Percentiles rank a stretch among this genome's conserved stretches.
phyloP scores from a whole-genome alignment of 2,888 invertebrate species.

The Frankliniella fusca region DNA sequence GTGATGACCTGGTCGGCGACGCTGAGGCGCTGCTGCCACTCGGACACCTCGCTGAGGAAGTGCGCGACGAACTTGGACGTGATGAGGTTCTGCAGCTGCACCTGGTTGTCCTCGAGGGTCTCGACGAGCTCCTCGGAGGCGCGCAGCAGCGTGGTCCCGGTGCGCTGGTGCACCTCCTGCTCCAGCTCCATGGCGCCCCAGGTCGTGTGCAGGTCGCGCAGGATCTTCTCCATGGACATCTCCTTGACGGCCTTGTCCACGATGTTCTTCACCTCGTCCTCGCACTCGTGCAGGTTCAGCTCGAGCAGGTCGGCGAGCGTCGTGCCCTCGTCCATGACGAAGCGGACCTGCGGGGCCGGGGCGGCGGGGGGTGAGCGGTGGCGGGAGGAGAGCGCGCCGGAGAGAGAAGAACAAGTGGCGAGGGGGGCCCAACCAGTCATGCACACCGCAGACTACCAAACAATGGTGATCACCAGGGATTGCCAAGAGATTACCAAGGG shows the following conservation, averaged over 20 bases:
- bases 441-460: no score
- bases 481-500: no score
- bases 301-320: constrained; percentile 87
- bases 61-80: constrained; percentile 96
- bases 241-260: constrained; percentile 98
- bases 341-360: constrained; percentile 64
- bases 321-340: constrained; percentile 89
- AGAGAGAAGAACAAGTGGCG: neutral
- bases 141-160: constrained; percentile 77
- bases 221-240: constrained; percentile 95
- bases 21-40: constrained; percentile 88
- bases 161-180: constrained; percentile 81
- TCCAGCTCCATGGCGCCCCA: constrained; percentile 94
- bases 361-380: neutral
- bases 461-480: no score
- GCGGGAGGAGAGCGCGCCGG: neutral
- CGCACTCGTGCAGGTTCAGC: constrained; percentile 90
- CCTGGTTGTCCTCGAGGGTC: constrained; percentile 96
- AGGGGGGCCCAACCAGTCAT: no score
- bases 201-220: constrained; percentile 82
- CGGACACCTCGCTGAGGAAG: constrained; percentile 89
- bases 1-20: constrained; percentile 91
- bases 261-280: constrained; percentile 95
- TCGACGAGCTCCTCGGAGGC: constrained; percentile 95
- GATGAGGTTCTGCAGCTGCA: constrained; percentile 91